Base-by-base conservation (phyloP, 2,113 vertebrate genomes). In the Pelodiscus sinensis region DNA sequence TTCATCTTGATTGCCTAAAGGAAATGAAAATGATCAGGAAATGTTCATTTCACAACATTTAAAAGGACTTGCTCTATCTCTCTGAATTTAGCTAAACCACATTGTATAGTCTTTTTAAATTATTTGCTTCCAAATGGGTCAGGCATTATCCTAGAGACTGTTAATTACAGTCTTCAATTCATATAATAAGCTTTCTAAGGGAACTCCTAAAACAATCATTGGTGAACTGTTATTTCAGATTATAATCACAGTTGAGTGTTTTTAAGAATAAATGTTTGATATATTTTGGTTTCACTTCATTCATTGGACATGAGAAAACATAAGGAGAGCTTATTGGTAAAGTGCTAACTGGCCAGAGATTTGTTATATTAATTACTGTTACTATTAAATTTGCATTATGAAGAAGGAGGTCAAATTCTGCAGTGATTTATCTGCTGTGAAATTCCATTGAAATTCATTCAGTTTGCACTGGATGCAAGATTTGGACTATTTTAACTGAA, bases 371-470 rank as follows among this genome's bases (percentile, higher is more conserved):
- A 92, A 75, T 75, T 18, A 5, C 55, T 85, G 75, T 51, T 65
- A 12, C 29, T 88, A n/a, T 65, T 71, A 89, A 88, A 82, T 18
- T 79, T 75, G 1, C 25, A 16, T 0, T 25, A 1, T 3, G 7
- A 14, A 0, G 0, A 2, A 25, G 62, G 78, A 84, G 4, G 56
- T 79, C 8, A 73, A 35, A 60, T 78, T 75, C 29, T 44, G 58
- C 54, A 86, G 31, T 84, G 78, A 85, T 54, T 92, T 89, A 57
- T 12, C 4, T 82, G 71, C n/a, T 35, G 79, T 65, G 85, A 82
- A 82, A 68, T 82, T 22, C 82, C 65, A n/a, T 5, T 75, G 84
- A 68, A 24, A 19, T 18, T 10, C 12, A 22, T 14, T 14, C 11
- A 22, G 71, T 50, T 75, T 75, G 19, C 19, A 44, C 35, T 14